A percentile compares a stretch with the other conserved stretches of the same genome.
Conservation (phyloP, 2,888 invertebrate genomes). For the Pasiphila rectangulata region DNA sequence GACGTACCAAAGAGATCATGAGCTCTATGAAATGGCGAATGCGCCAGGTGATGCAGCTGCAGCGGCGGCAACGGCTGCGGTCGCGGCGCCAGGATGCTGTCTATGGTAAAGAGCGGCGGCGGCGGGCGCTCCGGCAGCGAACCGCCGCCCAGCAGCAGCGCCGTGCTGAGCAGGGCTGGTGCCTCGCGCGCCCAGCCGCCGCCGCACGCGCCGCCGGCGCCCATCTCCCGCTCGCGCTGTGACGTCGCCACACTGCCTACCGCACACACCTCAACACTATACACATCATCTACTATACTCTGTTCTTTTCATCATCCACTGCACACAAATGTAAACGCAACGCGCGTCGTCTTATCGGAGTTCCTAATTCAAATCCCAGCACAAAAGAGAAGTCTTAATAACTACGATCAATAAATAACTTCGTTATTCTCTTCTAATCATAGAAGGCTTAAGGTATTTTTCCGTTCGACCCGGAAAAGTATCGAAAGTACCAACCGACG, state of each 20-base stretch:
- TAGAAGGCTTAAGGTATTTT: not conserved
- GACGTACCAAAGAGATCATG: conserved; percentile 91
- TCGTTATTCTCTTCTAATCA: too few species aligned
- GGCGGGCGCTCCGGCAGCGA: conserved; percentile 72
- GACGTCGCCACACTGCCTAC: conserved; percentile 58
- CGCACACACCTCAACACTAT: conserved; percentile 29
- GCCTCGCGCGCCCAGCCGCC: conserved; percentile 71
- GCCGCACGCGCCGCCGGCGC: conserved; percentile 64
- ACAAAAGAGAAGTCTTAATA: too few species aligned
- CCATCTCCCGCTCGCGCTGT: conserved; percentile 47
- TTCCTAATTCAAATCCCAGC: too few species aligned
- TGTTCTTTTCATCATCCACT: conserved; percentile 32
- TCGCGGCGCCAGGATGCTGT: conserved; percentile 90
- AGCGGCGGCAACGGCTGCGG: conserved; percentile 82
- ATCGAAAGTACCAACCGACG: conserved; percentile 38
- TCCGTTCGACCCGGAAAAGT: conserved; percentile 16
- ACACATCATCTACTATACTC: conserved; percentile 38
- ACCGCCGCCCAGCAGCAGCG: conserved; percentile 72
- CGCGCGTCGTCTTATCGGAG: too few species aligned
- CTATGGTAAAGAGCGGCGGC: conserved; percentile 89
- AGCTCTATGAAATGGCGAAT: conserved; percentile 84
- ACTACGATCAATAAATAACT: not conserved
- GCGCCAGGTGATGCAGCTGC: conserved; percentile 81
- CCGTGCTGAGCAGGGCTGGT: conserved; percentile 74
- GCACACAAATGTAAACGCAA: not conserved